Conservation (phyloP, 2,797 vertebrate genomes). For the Petrocephalus sullivani region DNA sequence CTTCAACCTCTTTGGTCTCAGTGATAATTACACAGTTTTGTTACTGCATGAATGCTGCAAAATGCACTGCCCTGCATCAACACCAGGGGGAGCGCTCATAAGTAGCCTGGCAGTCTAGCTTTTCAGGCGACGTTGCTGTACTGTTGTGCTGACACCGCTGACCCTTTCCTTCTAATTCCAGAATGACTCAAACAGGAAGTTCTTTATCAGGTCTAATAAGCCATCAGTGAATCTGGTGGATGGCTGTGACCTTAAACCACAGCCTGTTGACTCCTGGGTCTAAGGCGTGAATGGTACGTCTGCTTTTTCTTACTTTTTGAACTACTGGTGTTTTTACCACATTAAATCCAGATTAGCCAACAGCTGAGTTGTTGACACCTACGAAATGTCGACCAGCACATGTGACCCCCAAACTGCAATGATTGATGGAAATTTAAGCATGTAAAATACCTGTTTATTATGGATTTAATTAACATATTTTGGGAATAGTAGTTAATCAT, state of each 20-base stretch:
- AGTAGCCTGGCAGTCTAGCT: neutral
- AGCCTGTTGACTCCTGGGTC: slow-evolving; percentile 99
- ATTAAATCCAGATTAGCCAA: neutral
- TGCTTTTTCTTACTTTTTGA: slow-evolving; percentile 29
- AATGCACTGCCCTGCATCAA: neutral
- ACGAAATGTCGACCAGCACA: neutral
- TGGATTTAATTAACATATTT: neutral
- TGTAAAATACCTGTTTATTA: neutral
- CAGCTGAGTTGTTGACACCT: neutral
- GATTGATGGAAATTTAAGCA: neutral
- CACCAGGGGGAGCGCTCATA: neutral
- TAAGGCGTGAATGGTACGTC: slow-evolving; percentile 99
- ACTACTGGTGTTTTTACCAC: neutral
- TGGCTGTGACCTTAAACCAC: slow-evolving; percentile 92
- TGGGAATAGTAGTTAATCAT: neutral
- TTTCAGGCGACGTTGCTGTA: neutral
- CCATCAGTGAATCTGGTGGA: slow-evolving; percentile 96
- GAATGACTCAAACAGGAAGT: slow-evolving; percentile 98
- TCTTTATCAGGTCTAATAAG: slow-evolving; percentile 97
- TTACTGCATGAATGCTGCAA: neutral
- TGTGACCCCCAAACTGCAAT: neutral
- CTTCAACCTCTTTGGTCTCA: neutral
- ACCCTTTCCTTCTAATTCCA: slow-evolving; percentile 67
- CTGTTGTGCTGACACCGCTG: slow-evolving; percentile 46
- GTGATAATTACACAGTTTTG: neutral